Base-by-base conservation (phyloP, 1,140 invertebrate genomes). In the Drosophila repleta region DNA sequence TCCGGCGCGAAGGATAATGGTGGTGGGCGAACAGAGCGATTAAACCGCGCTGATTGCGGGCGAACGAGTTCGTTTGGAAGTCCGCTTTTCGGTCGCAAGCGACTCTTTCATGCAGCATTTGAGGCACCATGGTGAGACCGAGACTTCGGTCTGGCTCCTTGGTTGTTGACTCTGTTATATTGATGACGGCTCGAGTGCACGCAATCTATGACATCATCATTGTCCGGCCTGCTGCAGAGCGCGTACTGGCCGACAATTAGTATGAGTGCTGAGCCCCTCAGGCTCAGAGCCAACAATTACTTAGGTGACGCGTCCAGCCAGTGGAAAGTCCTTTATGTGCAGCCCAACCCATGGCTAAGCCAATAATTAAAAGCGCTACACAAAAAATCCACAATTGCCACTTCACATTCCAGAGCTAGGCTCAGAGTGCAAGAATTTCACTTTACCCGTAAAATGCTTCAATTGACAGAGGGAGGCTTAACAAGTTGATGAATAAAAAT, bases 171-270 rank as follows among this genome's bases (percentile, higher is more conserved):
- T 63, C 56, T 53, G 49, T 67, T 55, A 80, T 69, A 71, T 77
- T 90, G 77, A 88, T 90, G 88, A 90, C 88, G 88, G 70, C 52
- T 57, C 46, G 29, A 45, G 29, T 74, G 81, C 89, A 90, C 89
- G 89, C 89, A 85, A 90, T 90, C 81, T 69, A 90, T 90, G 80
- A 90, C 89, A 80, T 90, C 89, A 90, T 65, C 76, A 63, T 60
- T 49, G 41, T 53, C 26, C 43, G 39, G 11, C 10, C 32, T n/a
- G 35, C 37, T 64, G 52, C 62, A 55, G 48, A 48, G 49, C 24
- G 32, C 48, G 5, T 56, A 72, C 21, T 45, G 37, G 41, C 32
- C 77, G 18, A 45, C 75, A 74, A 78, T 78, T 64, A 64, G 35
- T 61, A 37, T 55, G 64, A 78, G 49, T 80, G 49, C 51, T 45